Conservation (phyloP, 2,113 vertebrate genomes). For the Gallinago undulata region DNA sequence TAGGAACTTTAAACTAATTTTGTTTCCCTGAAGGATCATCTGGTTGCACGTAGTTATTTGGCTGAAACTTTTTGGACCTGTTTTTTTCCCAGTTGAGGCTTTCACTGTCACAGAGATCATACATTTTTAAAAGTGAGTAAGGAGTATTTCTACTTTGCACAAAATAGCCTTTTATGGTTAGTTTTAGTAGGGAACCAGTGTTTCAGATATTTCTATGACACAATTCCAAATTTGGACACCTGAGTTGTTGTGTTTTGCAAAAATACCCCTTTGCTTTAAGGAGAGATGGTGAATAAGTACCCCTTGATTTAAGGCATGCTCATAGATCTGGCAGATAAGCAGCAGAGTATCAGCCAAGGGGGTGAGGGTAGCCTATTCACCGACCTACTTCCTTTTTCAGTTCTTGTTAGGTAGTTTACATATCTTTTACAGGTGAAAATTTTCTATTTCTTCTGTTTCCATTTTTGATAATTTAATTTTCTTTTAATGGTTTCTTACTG, state of each 20-base stretch:
- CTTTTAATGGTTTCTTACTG: not conserved
- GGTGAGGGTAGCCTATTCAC: not conserved
- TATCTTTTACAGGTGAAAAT: not conserved
- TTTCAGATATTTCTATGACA: not conserved
- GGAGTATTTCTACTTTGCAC: not conserved
- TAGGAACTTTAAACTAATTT: not conserved
- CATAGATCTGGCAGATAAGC: not conserved
- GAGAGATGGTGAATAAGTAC: not conserved
- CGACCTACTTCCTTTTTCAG: not conserved
- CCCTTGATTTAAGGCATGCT: not conserved
- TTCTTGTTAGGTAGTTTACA: not conserved
- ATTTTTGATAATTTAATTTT: not conserved
- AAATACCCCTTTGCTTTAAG: not conserved
- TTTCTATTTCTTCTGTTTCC: not conserved
- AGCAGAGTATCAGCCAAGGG: not conserved
- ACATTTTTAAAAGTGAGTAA: not conserved
- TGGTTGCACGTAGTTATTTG: not conserved
- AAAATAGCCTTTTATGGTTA: slow-evolving; percentile 29
- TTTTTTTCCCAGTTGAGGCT: not conserved
- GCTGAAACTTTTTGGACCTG: not conserved
- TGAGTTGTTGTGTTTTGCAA: slow-evolving; percentile 20
- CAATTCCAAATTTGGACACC: slow-evolving; percentile 42
- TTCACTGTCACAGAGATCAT: not conserved
- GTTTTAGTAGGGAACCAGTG: not conserved
- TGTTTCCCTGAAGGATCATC: not conserved